phyloP scores from a whole-genome alignment of 2,797 vertebrate genomes.

The Malurus leucopterus region DNA sequence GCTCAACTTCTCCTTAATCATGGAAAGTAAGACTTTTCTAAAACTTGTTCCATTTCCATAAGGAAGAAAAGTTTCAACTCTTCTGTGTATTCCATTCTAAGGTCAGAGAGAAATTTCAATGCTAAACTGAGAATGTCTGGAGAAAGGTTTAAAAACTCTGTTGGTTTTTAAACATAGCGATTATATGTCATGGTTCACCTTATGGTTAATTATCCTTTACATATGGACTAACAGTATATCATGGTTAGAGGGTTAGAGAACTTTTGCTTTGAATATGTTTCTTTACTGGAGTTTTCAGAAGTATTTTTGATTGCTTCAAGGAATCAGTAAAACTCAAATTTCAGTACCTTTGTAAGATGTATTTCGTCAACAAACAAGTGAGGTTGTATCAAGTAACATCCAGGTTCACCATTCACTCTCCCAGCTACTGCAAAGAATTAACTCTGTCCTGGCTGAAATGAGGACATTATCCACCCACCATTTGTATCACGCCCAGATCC shows the following conservation, averaged over 20 bases:
- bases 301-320: not conserved
- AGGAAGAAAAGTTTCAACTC: not conserved
- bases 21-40: not conserved
- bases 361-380: not conserved
- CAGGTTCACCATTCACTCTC: accelerated
- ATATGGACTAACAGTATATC: not conserved
- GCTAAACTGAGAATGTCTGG: not conserved
- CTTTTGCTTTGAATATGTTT: not conserved
- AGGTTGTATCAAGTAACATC: not conserved
- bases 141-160: not conserved
- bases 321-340: not conserved
- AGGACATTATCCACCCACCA: not conserved
- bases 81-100: not conserved
- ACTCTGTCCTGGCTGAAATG: not conserved
- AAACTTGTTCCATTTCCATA: not conserved
- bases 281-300: not conserved
- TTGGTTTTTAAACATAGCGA: not conserved
- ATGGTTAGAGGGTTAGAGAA: not conserved
- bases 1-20: not conserved
- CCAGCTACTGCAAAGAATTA: not conserved
- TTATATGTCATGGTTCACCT: not conserved
- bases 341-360: not conserved
- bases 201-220: not conserved
- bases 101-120: not conserved
- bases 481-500: not conserved